Base-by-base conservation (phyloP, 1,140 invertebrate species). In the Drosophila nebulosa region DNA sequence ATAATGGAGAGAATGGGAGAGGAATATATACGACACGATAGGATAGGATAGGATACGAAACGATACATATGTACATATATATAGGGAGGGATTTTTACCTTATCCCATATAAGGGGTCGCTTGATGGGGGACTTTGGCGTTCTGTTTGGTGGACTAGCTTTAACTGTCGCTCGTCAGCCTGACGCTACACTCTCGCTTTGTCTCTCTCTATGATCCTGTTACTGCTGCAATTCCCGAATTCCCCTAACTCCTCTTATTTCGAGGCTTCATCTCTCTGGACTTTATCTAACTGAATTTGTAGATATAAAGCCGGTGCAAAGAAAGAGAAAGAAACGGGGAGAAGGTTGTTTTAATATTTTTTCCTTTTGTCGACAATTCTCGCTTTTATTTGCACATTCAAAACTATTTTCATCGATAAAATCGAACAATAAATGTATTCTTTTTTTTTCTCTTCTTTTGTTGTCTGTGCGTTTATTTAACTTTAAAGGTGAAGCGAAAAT, bases 331-430 rank as follows among this genome's bases (percentile, higher is more conserved):
- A n/a, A n/a, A n/a, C n/a, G n/a, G n/a, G n/a, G n/a, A n/a, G 72
- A 83, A 71, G 64, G n/a, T 21, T 32, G 74, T 30, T 39, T 51
- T 53, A 35, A 24, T 56, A 32, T 56, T 39, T 71, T 56, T 55
- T 57, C 14, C 52, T 65, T 67, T 46, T 77, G 73, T 30, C 27
- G 24, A 67, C 70, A 81, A 85, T 88, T 72, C 70, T 86, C 83
- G 81, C 74, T 86, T 46, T 85, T 86, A 86, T 86, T 85, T 78
- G 74, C 74, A 21, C 69, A 81, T 78, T 86, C 78, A 85, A 86
- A 85, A 81, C 83, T 69, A 78, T 85, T 80, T 78, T 61, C 55
- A 85, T 81, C 81, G 81, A 86, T 81, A 81, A 32, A 27, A 58
- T 16, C n/a, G 21, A 32, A 58, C 55, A 18, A 57, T n/a, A 24